These are phyloP conservation scores for Hestina assimilis DNA, from an alignment of 1,140 invertebrate genomes.

Conservation along the genomic window DNA sequence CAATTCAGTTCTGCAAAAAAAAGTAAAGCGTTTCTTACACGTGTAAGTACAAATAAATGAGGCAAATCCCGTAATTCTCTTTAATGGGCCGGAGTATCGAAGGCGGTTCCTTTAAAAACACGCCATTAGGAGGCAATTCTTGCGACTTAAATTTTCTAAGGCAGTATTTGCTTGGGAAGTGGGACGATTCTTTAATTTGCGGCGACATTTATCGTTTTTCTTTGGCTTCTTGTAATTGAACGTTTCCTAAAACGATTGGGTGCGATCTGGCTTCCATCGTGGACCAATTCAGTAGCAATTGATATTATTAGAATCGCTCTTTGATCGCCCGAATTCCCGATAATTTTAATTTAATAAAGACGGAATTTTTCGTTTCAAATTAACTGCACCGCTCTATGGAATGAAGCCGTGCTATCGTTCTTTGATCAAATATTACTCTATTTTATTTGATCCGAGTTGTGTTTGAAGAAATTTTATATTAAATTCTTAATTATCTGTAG, in stretches of 20 bases:
- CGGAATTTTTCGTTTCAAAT: constrained; percentile 50
- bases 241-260: constrained; percentile 32
- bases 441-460: constrained; percentile 36
- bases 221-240: constrained; percentile 69
- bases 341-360: constrained; percentile 64
- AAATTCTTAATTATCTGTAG: constrained; percentile 35
- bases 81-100: constrained; percentile 18
- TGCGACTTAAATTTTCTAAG: constrained; percentile 28
- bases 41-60: constrained; percentile 17
- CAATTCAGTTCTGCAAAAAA: neutral
- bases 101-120: constrained; percentile 26
- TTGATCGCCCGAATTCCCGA: constrained; percentile 52
- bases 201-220: constrained; percentile 62
- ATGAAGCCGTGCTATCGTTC: constrained; percentile 33
- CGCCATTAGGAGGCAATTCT: constrained; percentile 24
- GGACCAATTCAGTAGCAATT: constrained; percentile 63
- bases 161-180: constrained; percentile 32
- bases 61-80: constrained; percentile 28
- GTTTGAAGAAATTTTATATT: constrained; percentile 32
- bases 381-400: constrained; percentile 38
- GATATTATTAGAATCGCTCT: constrained; percentile 56
- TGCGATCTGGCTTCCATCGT: constrained; percentile 51
- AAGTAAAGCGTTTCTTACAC: neutral
- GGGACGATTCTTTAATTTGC: constrained; percentile 60
- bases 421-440: constrained; percentile 44